Evolutionary conservation across 2,797 vertebrate genomes (phyloP), one percentile per base, ranked within the genome.

Genomic region (Scarus forsteni): DNA sequence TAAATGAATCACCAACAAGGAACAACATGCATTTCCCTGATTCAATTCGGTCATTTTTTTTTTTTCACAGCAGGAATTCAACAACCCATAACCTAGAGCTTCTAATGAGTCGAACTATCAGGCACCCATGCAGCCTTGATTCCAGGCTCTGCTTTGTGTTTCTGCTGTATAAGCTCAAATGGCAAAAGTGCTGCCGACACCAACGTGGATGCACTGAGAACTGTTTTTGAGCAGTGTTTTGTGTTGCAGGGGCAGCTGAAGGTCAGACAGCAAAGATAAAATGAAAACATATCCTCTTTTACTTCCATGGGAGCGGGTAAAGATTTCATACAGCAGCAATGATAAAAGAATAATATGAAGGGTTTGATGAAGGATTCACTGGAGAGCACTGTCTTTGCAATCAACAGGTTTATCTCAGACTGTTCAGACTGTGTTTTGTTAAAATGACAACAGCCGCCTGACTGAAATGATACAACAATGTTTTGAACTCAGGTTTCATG

Each of bases 21-120:
- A 79, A 45, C 50, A 67, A 46, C 84, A 88, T 89, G 88, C 87
- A 85, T 60, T 57, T 19, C 52, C 38, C 69, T 38, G 42, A 60
- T 76, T 27, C 9, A 12, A 46, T 66, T 3, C 60, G 42, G 58
- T 67, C 56, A 84, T 1, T 3, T 43, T 11, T 5, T 43, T n/a
- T 5, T 88, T 82, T 83, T 66, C 70, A 79, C 58, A 8, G 74
- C 65, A 83, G 60, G 42, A 85, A 64, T 35, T 35, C 49, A 74
- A 65, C n/a, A 76, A 74, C 45, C 27, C 15, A 11, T 11, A 40
- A 44, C 11, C 5, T 9, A 6, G 34, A 66, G 34, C 36, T 48
- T 75, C 14, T 11, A 55, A 7, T 36, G 56, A 57, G 7, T 16
- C 35, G 7, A 35, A 9, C 7, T 8, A 46, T 35, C 0, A 36